Conservation (phyloP, 2,888 invertebrate species). For the Brachypalpus laphriformis region DNA sequence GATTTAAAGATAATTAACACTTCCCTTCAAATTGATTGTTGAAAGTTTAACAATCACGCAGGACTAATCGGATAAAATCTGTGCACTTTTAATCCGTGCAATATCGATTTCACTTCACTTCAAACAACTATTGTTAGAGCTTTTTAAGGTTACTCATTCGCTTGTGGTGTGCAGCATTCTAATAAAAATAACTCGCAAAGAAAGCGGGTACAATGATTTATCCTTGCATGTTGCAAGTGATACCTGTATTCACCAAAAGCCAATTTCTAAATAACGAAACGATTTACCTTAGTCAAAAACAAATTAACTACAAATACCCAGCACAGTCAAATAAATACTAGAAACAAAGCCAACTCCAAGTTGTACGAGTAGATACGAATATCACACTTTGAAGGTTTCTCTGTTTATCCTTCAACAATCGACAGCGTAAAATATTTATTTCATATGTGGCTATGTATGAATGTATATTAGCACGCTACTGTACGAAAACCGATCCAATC, state of each 20-base stretch:
- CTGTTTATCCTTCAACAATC: slow-evolving; percentile 47
- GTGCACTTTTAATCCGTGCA: not conserved
- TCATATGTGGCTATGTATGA: not conserved
- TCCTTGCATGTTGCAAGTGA: slow-evolving; percentile 42
- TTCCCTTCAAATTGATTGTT: not conserved
- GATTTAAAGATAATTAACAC: not conserved
- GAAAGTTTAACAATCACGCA: slow-evolving; percentile 1
- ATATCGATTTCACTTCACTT: not conserved
- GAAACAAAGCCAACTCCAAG: not conserved
- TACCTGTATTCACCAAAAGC: slow-evolving; percentile 24
- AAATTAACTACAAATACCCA: slow-evolving; percentile 35
- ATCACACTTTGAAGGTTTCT: slow-evolving; percentile 37
- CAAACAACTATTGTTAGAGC: not conserved
- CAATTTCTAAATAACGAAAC: slow-evolving; percentile 37
- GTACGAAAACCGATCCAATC: slow-evolving; percentile 11
- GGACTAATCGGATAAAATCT: not conserved
- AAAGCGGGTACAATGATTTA: slow-evolving; percentile 28
- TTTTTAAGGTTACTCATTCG: slow-evolving; percentile 1
- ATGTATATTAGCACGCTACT: slow-evolving; percentile 3
- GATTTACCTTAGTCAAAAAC: slow-evolving; percentile 14
- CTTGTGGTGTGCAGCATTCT: not conserved
- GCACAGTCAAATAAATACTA: slow-evolving; percentile 6
- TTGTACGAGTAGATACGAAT: too few relatives aligned
- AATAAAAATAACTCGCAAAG: slow-evolving; percentile 6
- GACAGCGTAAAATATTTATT: slow-evolving; percentile 26